phyloP scores from a whole-genome alignment of 2,797 vertebrate species.

The Hydrocynus forskahlii region DNA sequence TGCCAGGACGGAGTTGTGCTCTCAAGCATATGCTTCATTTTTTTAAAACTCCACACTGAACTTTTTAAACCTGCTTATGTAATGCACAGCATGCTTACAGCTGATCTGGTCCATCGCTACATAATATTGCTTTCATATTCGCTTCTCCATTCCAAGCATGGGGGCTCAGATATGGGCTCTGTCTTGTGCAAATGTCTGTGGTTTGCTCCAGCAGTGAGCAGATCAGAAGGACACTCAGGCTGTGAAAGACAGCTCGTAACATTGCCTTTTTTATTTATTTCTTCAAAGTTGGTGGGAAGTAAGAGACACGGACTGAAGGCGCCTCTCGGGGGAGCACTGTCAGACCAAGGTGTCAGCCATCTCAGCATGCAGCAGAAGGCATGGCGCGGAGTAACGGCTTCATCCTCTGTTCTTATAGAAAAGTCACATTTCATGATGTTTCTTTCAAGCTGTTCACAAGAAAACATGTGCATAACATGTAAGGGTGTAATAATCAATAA shows the following conservation, averaged over 20 bases:
- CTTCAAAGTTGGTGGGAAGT: constrained; percentile 51
- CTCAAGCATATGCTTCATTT: neutral
- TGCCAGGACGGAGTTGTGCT: constrained; percentile 41
- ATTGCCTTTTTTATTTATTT: constrained; percentile 55
- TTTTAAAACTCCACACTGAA: constrained; percentile 18
- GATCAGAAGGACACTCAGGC: constrained; percentile 7
- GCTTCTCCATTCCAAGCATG: neutral
- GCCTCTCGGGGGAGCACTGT: constrained; percentile 11
- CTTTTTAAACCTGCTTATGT: constrained; percentile 13
- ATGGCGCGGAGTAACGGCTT: constrained; percentile 22
- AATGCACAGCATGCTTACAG: neutral
- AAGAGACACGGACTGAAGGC: constrained; percentile 14
- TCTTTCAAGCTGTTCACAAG: neutral
- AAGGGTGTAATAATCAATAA: no score
- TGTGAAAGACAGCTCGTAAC: constrained; percentile 51
- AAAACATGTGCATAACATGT: neutral
- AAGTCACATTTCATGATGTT: neutral
- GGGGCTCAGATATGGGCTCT: neutral
- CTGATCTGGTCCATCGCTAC: neutral
- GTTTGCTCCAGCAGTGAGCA: constrained; percentile 21
- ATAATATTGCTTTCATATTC: neutral
- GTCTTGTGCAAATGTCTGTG: neutral
- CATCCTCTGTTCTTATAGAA: constrained; percentile 1
- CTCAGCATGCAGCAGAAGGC: constrained; percentile 14
- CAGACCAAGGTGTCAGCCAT: constrained; percentile 22